Percentiles rank a stretch among this genome's conserved stretches.
These are phyloP conservation scores for Myrmecophaga tridactyla DNA, from an alignment of 2,113 vertebrate genomes.

Conservation along the genomic window DNA sequence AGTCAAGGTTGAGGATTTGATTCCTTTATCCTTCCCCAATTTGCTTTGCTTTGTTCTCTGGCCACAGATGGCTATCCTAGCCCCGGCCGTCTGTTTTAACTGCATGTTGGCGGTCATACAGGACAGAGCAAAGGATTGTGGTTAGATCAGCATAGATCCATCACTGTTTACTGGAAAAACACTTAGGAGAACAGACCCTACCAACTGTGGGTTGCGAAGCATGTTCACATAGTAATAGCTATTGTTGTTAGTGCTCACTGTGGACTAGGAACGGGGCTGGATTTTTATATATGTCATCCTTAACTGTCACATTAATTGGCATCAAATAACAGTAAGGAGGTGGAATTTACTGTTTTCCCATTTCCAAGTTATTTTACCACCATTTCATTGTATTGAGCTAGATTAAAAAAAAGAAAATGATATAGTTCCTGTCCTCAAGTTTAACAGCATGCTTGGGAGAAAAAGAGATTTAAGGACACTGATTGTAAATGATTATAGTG, in stretches of 20 bases:
- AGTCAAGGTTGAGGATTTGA: conserved; percentile 50
- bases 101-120: conserved; percentile 49
- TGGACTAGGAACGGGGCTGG: not conserved
- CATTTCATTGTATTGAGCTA: not conserved
- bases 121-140: conserved; percentile 65
- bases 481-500: conserved; percentile 52
- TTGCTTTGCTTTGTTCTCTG: conserved; percentile 60
- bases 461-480: conserved; percentile 49
- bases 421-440: not conserved
- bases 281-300: not conserved
- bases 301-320: not conserved
- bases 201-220: conserved; percentile 7
- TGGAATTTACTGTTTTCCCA: not conserved
- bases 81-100: conserved; percentile 63
- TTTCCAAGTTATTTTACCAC: not conserved
- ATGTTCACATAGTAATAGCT: not conserved
- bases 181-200: conserved; percentile 49
- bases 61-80: conserved; percentile 64
- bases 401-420: not conserved
- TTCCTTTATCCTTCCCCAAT: not conserved
- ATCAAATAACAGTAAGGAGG: not conserved
- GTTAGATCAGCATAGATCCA: conserved; percentile 61
- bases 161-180: conserved; percentile 65
- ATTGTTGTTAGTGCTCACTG: not conserved
- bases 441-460: conserved; percentile 45